Base-by-base conservation (phyloP, 2,113 vertebrate genomes). In the Plestiodon gilberti region DNA sequence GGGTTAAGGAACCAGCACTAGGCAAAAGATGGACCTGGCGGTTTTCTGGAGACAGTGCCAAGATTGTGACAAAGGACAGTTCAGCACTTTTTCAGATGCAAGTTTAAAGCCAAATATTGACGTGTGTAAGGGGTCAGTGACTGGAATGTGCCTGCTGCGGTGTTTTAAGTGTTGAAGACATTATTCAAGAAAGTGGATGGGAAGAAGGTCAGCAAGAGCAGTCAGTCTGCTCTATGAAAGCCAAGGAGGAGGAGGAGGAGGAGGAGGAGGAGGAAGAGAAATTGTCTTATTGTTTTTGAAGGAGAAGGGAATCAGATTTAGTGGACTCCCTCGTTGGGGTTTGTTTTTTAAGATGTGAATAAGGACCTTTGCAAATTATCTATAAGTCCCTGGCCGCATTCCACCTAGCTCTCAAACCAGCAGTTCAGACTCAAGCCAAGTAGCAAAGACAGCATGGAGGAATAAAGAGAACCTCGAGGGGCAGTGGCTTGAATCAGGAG, bases 101-200 rank as follows among this genome's bases (percentile, higher is more conserved):
- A 90, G 75, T 82, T 91, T 85, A 90, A 91, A 43, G 0, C 93
- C 91, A 35, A 91, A 89, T 75, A 91, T 94, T 94, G 91, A 92
- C 89, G n/a, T 57, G 35, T 65, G 69, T 75, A 80, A 84, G 78
- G 71, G 94, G 95, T 95, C 95, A 92, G 90, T 3, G 2, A 81
- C 86, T 94, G 94, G 95, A 95, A 95, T 95, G 94, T 94, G 94
- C 95, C 93, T 90, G 88, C 93, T 92, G 91, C 92, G 91, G 93
- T 94, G 93, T 95, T 95, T 94, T 87, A 81, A 95, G 93, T 93
- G 91, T 91, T 93, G 93, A 93, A 94, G 87, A 92, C 93, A 93
- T 95, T 94, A 95, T 92, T 95, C 95, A 94, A 92, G 92, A 91
- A 89, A 92, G 91, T 22, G n/a, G 86, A 83, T 88, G 81, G 91